A percentile compares a stretch with the other conserved stretches of the same genome.
These are phyloP conservation scores for Schizopygopsis malacanthus DNA, from an alignment of 2,797 vertebrate species.

Conservation along the genomic window DNA sequence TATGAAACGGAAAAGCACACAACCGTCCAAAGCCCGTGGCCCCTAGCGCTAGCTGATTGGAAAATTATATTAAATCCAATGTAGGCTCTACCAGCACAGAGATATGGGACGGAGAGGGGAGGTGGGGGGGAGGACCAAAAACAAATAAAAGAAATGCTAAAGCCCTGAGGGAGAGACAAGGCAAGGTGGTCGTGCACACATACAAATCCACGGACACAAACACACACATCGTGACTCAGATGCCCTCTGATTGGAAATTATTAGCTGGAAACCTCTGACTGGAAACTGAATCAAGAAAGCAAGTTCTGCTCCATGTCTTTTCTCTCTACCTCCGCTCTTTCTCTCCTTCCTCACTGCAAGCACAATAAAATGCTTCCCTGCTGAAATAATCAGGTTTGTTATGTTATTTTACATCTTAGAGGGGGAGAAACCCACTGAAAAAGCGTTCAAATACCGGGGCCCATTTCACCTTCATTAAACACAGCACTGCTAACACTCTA, in stretches of 20 bases:
- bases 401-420: constrained; percentile 67
- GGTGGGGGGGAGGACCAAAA: constrained; percentile 56
- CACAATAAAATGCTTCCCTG: constrained; percentile 60
- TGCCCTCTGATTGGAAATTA: constrained; percentile 74
- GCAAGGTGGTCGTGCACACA: constrained; percentile 54
- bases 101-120: constrained; percentile 13
- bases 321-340: constrained; percentile 2
- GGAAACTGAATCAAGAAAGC: constrained; percentile 72
- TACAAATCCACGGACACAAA: constrained; percentile 51
- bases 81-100: constrained; percentile 63
- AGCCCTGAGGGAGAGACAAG: constrained; percentile 65
- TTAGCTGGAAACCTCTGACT: constrained; percentile 70
- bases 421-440: constrained; percentile 58
- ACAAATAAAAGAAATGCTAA: constrained; percentile 72
- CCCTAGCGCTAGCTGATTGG: constrained; percentile 75
- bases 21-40: constrained; percentile 72
- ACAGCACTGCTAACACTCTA: constrained; percentile 55
- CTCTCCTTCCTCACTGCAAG: constrained; percentile 43
- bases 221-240: constrained; percentile 65
- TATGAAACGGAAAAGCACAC: constrained; percentile 74
- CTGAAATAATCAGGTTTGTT: constrained; percentile 68
- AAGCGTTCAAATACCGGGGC: constrained; percentile 54
- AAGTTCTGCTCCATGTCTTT: constrained; percentile 63
- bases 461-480: constrained; percentile 63
- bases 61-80: constrained; percentile 81